Evolutionary conservation across 2,888 invertebrate genomes (phyloP), one percentile per base, ranked within the genome.

Genomic region (Cenopis cana): DNA sequence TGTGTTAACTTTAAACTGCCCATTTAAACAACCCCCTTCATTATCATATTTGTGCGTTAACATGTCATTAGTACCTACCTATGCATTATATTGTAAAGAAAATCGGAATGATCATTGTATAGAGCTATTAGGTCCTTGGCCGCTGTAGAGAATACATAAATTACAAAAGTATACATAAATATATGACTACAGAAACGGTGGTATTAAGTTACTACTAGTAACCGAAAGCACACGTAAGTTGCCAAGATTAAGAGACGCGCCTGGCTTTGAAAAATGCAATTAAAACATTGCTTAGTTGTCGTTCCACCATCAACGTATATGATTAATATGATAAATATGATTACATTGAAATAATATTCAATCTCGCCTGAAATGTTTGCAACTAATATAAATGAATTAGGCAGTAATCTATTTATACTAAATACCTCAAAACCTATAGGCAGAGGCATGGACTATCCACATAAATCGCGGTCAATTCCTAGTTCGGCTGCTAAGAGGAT

Each of bases 401-500:
- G 1, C 8, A 8, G 9, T 5, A 33, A 33, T 8, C 5, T 8
- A 29, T 2, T 2, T 29, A 33, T 33, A 33, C 9, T 33, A 33
- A 33, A 8, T 33, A 33, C 9, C n/a, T n/a, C n/a, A n/a, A n/a
- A n/a, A n/a, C n/a, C n/a, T n/a, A n/a, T n/a, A 33, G 33, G 24
- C 33, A 33, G 5, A 33, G 33, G 8, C 33, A 2, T 33, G 33
- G 8, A 33, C 33, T 33, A 56, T 33, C n/a, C n/a, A n/a, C n/a
- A n/a, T n/a, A n/a, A n/a, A n/a, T n/a, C 29, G 29, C n/a, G 14
- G 33, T 56, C 6, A 11, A 56, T 24, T n/a, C 11, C 11, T 36
- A 56, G 20, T n/a, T 54, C n/a, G 54, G 68, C 41, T 54, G 33
- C 62, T 61, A 20, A 61, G 41, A 50, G 62, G 68, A 69, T 69